Evolutionary conservation across 1,140 invertebrate species (phyloP), one percentile per base, ranked within the genome.

Genomic region (Halesus radiatus): DNA sequence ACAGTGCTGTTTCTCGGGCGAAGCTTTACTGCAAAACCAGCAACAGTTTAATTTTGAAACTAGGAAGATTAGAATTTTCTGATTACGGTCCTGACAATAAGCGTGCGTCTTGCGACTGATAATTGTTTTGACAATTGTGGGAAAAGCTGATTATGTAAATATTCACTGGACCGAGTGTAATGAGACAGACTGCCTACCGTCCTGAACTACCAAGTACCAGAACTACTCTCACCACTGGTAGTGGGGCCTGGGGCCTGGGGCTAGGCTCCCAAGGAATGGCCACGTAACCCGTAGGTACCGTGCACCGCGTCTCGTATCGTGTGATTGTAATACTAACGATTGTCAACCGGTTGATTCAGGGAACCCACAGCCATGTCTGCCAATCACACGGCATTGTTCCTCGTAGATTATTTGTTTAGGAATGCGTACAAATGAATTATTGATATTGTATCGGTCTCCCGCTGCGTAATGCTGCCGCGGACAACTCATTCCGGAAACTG

Each of bases 121-220:
- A 74, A 74, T 54, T 56, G 53, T 74, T 74, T 74, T 18, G 20
- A 29, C 52, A 74, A 74, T 74, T 74, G 72, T 74, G 72, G 72
- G 72, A 74, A 74, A 74, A 74, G n/a, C 20, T 23, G 52, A 72
- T 74, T 26, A 58, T 74, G 72, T 74, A 74, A 74, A 58, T 74
- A 10, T 18, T 22, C 32, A 5, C 5, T n/a, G 20, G 16, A 26
- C 26, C 16, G 26, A 32, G 7, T 16, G n/a, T 37, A 29, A 22
- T 18, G 18, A 52, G 68, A n/a, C 50, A 72, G 37, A n/a, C 32
- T 22, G 72, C 52, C 6, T 29, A 22, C 37, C 37, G 37, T 45
- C 1, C 7, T 10, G 37, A 45, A 45, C 37, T 45, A 45, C 37
- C 37, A 45, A 45, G 37, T 45, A 45, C 37, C 37, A 45, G 37